phyloP scores from a whole-genome alignment of 1,140 invertebrate genomes.

The Acromyrmex echinatior region DNA sequence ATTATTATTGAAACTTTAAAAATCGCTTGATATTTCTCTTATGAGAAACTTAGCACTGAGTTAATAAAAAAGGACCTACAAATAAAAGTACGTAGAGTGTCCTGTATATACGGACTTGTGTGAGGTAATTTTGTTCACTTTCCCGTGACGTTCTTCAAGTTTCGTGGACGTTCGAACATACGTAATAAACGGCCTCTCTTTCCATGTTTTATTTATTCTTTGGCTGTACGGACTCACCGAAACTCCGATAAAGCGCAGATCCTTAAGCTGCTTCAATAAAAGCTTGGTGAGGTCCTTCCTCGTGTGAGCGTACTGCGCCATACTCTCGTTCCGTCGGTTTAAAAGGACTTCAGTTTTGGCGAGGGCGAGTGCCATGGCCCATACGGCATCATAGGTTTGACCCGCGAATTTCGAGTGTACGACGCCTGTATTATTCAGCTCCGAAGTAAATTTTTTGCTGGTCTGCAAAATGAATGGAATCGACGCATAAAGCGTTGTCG shows the following conservation, averaged over 20 bases:
- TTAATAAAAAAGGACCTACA: not conserved
- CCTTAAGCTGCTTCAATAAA: constrained; percentile 90
- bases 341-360: constrained; percentile 85
- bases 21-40: not conserved
- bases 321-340: constrained; percentile 82
- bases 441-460: constrained; percentile 89
- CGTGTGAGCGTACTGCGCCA: constrained; percentile 91
- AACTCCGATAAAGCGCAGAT: constrained; percentile 93
- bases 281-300: constrained; percentile 90
- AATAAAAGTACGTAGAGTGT: not conserved
- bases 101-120: not conserved
- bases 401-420: constrained; percentile 90
- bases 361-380: constrained; percentile 93
- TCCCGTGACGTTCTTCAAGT: not conserved
- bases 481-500: constrained; percentile 8
- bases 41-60: not conserved
- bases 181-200: constrained; percentile 21
- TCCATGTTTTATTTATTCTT: constrained; percentile 26
- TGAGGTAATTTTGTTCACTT: constrained; percentile 6
- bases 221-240: constrained; percentile 89
- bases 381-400: constrained; percentile 95
- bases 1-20: constrained; percentile 11
- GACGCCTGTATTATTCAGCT: constrained; percentile 87
- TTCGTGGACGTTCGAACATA: not conserved
- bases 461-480: constrained; percentile 87